Evolutionary conservation across 2,113 vertebrate genomes (phyloP).

Genomic region (Otus sunia): DNA sequence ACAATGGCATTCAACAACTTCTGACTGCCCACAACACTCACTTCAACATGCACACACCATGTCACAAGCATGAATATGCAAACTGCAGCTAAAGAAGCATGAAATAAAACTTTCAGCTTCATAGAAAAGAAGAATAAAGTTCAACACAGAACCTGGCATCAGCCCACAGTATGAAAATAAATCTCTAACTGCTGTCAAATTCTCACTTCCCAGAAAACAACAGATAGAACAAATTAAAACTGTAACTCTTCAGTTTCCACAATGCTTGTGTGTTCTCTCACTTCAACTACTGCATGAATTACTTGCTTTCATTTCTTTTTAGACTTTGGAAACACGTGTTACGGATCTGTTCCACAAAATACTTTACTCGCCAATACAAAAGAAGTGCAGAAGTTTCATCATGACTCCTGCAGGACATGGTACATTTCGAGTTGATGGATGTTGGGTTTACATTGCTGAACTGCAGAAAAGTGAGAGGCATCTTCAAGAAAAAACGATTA

Average conservation of each 20-base stretch:
- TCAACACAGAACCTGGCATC: not conserved
- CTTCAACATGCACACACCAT: not conserved
- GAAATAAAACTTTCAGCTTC: not conserved
- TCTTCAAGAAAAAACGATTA: not conserved
- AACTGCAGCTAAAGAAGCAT: not conserved
- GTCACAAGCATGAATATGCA: not conserved
- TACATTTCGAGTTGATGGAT: not conserved
- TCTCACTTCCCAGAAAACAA: slow-evolving; percentile 12
- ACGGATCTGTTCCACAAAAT: not conserved
- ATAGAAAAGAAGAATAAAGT: not conserved
- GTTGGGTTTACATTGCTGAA: not conserved
- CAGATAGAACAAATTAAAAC: not conserved
- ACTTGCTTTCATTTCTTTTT: not conserved
- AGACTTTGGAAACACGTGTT: not conserved
- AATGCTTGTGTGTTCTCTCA: not conserved
- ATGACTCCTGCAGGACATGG: not conserved
- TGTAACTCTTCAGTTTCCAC: not conserved
- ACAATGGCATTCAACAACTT: not conserved
- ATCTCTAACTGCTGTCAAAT: not conserved
- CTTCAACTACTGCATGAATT: not conserved
- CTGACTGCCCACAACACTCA: not conserved
- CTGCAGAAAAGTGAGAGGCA: not conserved
- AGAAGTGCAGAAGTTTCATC: not conserved
- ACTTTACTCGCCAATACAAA: not conserved
- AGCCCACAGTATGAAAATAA: not conserved